Conservation (phyloP, 2,113 vertebrate genomes). For the Hymenochirus boettgeri region DNA sequence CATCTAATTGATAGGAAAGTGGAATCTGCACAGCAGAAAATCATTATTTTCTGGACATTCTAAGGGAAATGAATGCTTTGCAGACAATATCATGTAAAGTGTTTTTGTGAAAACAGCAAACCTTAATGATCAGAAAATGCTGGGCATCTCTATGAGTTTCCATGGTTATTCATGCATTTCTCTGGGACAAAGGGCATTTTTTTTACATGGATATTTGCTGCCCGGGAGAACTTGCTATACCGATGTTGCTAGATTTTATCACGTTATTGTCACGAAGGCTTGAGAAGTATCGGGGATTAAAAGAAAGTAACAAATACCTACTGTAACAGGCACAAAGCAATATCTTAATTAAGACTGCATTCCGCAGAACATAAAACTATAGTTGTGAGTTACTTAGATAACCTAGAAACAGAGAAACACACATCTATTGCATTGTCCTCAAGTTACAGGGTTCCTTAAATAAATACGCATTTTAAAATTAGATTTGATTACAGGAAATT, state of each 20-base stretch:
- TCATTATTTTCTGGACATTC: conserved; percentile 1
- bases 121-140: conserved; percentile 36
- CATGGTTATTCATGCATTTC: conserved; percentile 37
- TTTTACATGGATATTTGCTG: conserved; percentile 16
- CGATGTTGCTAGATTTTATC: conserved; percentile 6
- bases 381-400: not conserved
- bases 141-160: conserved; percentile 32
- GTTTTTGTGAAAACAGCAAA: conserved; percentile 29
- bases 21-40: conserved; percentile 24
- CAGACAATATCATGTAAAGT: conserved; percentile 20
- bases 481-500: too few species aligned
- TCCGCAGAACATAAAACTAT: conserved; percentile 1
- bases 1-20: not conserved
- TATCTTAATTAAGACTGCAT: conserved; percentile 9
- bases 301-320: not conserved
- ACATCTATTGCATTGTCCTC: too few species aligned
- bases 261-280: conserved; percentile 1
- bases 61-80: conserved; percentile 20
- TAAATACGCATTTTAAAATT: too few species aligned
- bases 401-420: too few species aligned
- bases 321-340: not conserved
- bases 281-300: not conserved
- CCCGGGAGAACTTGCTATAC: conserved; percentile 13
- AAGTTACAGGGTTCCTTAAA: too few species aligned
- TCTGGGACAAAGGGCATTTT: conserved; percentile 34